Base-by-base conservation (phyloP, 2,888 invertebrate genomes). In the Leuctra nigra region DNA sequence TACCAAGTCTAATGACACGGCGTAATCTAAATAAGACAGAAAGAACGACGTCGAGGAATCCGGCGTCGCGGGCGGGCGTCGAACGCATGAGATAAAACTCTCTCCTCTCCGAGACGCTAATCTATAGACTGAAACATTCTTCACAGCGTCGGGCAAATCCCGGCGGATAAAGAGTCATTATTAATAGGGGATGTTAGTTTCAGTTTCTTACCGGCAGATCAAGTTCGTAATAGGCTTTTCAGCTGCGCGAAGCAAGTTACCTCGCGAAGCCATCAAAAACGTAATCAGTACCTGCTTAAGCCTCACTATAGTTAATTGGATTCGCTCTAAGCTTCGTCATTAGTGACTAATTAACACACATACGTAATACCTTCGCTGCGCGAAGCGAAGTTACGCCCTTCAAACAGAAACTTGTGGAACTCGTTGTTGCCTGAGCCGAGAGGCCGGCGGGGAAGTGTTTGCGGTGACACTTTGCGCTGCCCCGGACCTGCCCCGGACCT, bases 1-100 rank as follows among this genome's bases (percentile, higher is more conserved):
- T 16, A 25, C 36, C 36, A 16, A 23, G n/a, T 47, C 16, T 47
- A 47, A 47, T 24, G 25, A 24, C 29, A 23, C 39, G n/a, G 16
- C 25, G 16, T 47, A 47, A 47, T 47, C 47, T 47, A 47, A 47
- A 47, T 47, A 47, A 47, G 47, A 47, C 25, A 47, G 29, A 47
- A 14, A 14, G 16, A 11, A 29, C 29, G n/a, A n/a, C n/a, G n/a
- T n/a, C n/a, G n/a, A n/a, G n/a, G n/a, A 47, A 47, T 47, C 47
- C 47, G 3, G 13, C 13, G 36, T 14, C 13, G 36, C n/a, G n/a
- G n/a, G n/a, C n/a, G n/a, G n/a, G n/a, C n/a, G n/a, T n/a, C n/a
- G n/a, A n/a, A n/a, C n/a, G 16, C 18, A 39, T 39, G 39, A 39
- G 39, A 47, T 47, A 47, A 47, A 47, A 47, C 47, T 9, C 39